Conservation (phyloP, 92 coral and sea anemone species). For the Heliopora coerulea region DNA sequence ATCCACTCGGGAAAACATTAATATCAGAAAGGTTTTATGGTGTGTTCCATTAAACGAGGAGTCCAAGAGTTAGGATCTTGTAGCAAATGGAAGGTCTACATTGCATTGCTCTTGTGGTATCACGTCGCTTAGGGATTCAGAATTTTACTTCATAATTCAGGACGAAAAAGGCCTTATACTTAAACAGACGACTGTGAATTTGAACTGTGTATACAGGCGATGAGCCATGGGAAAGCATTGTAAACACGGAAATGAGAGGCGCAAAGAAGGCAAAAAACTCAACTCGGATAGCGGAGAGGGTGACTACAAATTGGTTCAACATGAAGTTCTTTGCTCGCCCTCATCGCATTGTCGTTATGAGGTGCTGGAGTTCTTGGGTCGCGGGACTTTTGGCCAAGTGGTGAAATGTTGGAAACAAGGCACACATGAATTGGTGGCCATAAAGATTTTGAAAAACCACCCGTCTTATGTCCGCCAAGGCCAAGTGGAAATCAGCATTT, state of each 20-base stretch:
- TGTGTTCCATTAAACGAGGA: background rate
- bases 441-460: conserved; percentile 92
- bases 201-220: conserved; percentile 44
- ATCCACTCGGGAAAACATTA: too few relatives aligned
- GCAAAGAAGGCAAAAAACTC: conserved; percentile 62
- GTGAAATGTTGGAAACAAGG: conserved; percentile 99
- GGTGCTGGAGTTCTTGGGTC: conserved; percentile 92
- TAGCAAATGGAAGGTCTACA: background rate
- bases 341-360: conserved; percentile 80
- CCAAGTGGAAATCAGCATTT: conserved; percentile 90
- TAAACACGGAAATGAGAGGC: conserved; percentile 61
- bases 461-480: conserved; percentile 99
- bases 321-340: conserved; percentile 85
- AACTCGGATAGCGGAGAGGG: conserved; percentile 85
- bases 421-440: conserved; percentile 89
- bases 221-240: conserved; percentile 66
- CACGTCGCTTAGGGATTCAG: background rate
- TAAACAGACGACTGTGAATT: background rate
- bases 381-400: conserved; percentile 99
- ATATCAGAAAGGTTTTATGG: too few relatives aligned
- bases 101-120: background rate
- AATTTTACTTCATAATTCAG: background rate
- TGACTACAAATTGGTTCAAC: conserved; percentile 88
- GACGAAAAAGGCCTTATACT: background rate
- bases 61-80: background rate